Evolutionary conservation across 1,140 invertebrate genomes (phyloP).

Genomic region (Drosophila teissieri): DNA sequence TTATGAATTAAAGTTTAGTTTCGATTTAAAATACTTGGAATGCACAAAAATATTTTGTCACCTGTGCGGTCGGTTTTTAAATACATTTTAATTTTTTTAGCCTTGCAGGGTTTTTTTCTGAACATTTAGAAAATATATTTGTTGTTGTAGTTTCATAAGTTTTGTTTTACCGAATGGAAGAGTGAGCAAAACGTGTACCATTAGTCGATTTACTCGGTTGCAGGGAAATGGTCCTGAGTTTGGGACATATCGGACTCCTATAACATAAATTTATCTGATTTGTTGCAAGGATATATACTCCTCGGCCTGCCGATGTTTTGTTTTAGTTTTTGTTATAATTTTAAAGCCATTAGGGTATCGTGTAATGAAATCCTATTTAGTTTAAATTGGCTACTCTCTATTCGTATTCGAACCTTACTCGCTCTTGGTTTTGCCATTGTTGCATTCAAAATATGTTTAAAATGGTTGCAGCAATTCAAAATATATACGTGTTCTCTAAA

Average conservation of each 20-base stretch:
- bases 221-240: too few species aligned
- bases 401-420: constrained; percentile 31
- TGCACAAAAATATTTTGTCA: constrained; percentile 73
- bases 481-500: constrained; percentile 55
- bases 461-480: constrained; percentile 69
- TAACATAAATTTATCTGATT: background rate
- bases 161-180: too few species aligned
- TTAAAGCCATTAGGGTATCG: constrained; percentile 75
- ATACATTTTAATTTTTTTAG: constrained; percentile 35
- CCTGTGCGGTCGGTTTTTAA: constrained; percentile 46
- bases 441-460: constrained; percentile 64
- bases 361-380: constrained; percentile 69
- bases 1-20: constrained; percentile 40
- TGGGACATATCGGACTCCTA: background rate
- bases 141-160: background rate
- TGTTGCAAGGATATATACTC: background rate
- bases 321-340: background rate
- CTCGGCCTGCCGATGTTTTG: background rate
- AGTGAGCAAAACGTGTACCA: too few species aligned
- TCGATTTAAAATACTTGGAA: constrained; percentile 75
- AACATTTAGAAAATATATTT: background rate
- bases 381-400: constrained; percentile 71
- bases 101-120: background rate
- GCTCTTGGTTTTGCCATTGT: constrained; percentile 16
- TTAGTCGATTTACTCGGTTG: too few species aligned